phyloP scores from a whole-genome alignment of 2,888 invertebrate genomes.

The Pandemis corylana region DNA sequence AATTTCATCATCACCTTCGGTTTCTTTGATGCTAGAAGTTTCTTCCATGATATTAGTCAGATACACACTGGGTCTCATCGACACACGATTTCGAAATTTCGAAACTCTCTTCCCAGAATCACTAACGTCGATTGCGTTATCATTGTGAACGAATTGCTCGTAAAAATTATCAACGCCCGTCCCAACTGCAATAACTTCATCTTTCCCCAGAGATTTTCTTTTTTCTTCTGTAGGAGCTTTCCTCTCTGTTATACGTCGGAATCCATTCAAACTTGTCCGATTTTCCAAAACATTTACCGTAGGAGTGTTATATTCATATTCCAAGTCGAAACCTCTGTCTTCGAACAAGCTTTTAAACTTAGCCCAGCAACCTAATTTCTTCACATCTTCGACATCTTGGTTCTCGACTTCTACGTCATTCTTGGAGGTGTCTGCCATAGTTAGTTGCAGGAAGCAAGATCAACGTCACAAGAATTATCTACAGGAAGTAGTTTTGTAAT shows the following conservation, averaged over 20 bases:
- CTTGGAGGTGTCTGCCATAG: constrained; percentile 37
- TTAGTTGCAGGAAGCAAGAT: not conserved
- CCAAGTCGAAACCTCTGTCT: constrained; percentile 77
- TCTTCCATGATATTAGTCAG: constrained; percentile 78
- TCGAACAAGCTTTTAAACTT: constrained; percentile 75
- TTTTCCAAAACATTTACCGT: constrained; percentile 56
- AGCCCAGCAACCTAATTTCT: constrained; percentile 69
- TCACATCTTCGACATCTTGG: constrained; percentile 44
- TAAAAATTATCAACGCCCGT: constrained; percentile 71
- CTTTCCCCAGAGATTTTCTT: constrained; percentile 51
- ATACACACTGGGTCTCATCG: constrained; percentile 73
- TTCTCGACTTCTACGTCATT: constrained; percentile 29
- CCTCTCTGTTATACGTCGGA: constrained; percentile 53
- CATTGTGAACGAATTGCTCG: constrained; percentile 74
- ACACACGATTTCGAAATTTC: constrained; percentile 66
- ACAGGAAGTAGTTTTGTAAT: constrained; percentile 42
- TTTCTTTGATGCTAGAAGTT: constrained; percentile 58
- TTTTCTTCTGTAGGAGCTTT: constrained; percentile 51
- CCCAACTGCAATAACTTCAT: constrained; percentile 60
- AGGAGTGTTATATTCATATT: constrained; percentile 66
- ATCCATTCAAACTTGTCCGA: constrained; percentile 58
- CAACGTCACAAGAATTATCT: constrained; percentile 23
- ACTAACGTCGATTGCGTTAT: constrained; percentile 61
- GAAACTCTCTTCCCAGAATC: constrained; percentile 61
- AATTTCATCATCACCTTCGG: constrained; percentile 60